Evolutionary conservation across 1,140 invertebrate species (phyloP).

Genomic region (Aphidius gifuensis): DNA sequence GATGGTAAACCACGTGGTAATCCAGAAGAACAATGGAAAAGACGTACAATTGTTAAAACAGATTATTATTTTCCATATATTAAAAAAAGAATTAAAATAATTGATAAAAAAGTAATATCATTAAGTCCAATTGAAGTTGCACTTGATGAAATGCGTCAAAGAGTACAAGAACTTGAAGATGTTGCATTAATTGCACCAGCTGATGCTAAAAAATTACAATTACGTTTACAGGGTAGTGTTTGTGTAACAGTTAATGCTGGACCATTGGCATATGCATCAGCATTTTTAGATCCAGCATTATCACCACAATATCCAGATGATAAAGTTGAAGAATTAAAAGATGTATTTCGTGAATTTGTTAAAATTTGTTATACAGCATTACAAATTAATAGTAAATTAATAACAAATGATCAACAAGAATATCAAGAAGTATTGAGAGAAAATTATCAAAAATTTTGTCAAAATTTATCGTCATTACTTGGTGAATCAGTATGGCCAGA

Average conservation of each 20-base stretch:
- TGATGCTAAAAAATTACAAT: slow-evolving; percentile 86
- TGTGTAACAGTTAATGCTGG: slow-evolving; percentile 95
- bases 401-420: slow-evolving; percentile 80
- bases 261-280: slow-evolving; percentile 86
- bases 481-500: slow-evolving; percentile 69
- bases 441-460: slow-evolving; percentile 83
- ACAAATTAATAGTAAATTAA: slow-evolving; percentile 82
- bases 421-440: slow-evolving; percentile 83
- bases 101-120: slow-evolving; percentile 71
- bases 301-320: slow-evolving; percentile 70
- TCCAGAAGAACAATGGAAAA: slow-evolving; percentile 84
- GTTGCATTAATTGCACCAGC: slow-evolving; percentile 75
- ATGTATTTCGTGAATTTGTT: slow-evolving; percentile 82
- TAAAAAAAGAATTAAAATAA: slow-evolving; percentile 80
- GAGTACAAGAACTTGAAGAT: slow-evolving; percentile 80
- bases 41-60: slow-evolving; percentile 83
- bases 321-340: slow-evolving; percentile 79
- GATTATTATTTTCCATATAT: slow-evolving; percentile 87
- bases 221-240: slow-evolving; percentile 84
- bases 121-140: slow-evolving; percentile 91
- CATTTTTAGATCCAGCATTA: slow-evolving; percentile 75
- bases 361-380: slow-evolving; percentile 82
- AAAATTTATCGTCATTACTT: slow-evolving; percentile 69
- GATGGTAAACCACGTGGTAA: slow-evolving; percentile 75
- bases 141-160: slow-evolving; percentile 85